Evolutionary conservation across 2,113 vertebrate genomes (phyloP).

Genomic region (Limanda limanda): DNA sequence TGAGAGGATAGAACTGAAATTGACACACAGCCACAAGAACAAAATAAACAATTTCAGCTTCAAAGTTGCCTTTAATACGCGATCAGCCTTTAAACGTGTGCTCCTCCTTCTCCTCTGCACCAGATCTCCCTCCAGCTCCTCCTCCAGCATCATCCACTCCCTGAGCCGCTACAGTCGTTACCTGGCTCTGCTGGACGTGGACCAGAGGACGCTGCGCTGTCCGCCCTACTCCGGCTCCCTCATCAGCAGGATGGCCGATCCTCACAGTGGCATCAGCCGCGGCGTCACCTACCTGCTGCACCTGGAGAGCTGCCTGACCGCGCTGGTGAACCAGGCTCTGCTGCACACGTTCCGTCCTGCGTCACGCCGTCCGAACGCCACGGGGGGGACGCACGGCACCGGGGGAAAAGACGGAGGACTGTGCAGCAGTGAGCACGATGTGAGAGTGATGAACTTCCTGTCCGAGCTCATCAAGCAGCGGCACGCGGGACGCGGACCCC

Average conservation of each 20-base stretch:
- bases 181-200: slow-evolving; percentile 89
- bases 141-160: slow-evolving; percentile 78
- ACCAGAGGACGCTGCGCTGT: slow-evolving; percentile 90
- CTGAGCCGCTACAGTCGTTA: slow-evolving; percentile 92
- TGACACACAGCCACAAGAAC: too few relatives aligned
- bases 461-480: slow-evolving; percentile 76
- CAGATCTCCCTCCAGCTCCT: slow-evolving; percentile 79
- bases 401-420: background rate
- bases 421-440: slow-evolving; percentile 51
- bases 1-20: too few relatives aligned
- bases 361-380: slow-evolving; percentile 70
- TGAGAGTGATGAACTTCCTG: slow-evolving; percentile 68
- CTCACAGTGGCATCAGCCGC: slow-evolving; percentile 85
- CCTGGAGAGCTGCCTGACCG: slow-evolving; percentile 88
- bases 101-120: background rate
- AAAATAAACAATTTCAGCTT: too few relatives aligned
- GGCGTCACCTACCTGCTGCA: slow-evolving; percentile 94
- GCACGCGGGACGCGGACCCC: slow-evolving; percentile 52
- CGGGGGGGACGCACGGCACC: slow-evolving; percentile 52
- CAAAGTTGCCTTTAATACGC: too few relatives aligned
- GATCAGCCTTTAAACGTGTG: background rate
- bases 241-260: slow-evolving; percentile 85
- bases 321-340: slow-evolving; percentile 89
- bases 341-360: slow-evolving; percentile 87
- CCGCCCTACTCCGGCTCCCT: slow-evolving; percentile 89